Evolutionary conservation across 2,888 invertebrate species (phyloP).

Genomic region (Melieria picta): DNA sequence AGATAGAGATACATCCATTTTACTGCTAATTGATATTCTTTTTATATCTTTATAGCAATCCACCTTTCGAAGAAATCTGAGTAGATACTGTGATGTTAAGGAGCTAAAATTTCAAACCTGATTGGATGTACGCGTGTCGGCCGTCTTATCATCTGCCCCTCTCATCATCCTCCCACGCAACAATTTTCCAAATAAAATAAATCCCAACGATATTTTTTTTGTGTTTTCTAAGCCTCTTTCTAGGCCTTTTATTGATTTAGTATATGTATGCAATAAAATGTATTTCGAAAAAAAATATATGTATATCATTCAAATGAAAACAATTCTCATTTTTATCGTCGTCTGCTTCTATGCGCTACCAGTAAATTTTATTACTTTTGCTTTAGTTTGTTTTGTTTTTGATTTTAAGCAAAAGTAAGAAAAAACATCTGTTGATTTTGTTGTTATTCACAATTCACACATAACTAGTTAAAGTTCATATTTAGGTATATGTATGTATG

Average conservation of each 20-base stretch:
- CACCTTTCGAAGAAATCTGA: no score
- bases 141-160: no score
- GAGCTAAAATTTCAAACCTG: no score
- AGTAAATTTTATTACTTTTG: conserved; percentile 13
- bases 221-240: conserved; percentile 24
- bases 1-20: no score
- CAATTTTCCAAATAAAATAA: conserved; percentile 1
- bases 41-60: no score
- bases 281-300: not conserved
- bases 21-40: no score
- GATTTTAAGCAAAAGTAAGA: no score
- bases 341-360: not conserved
- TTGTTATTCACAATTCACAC: no score
- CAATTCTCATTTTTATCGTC: conserved; percentile 36
- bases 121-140: no score
- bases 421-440: not conserved
- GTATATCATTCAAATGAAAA: conserved; percentile 34
- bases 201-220: not conserved
- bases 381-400: conserved; percentile 34
- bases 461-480: no score
- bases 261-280: conserved; percentile 14
- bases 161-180: not conserved
- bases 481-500: no score
- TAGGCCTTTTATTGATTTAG: conserved; percentile 25
- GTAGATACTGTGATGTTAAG: no score